A percentile compares a stretch with the other conserved stretches of the same genome.
Conservation (phyloP, 2,797 vertebrate species). For the Urophycis tenuis region DNA sequence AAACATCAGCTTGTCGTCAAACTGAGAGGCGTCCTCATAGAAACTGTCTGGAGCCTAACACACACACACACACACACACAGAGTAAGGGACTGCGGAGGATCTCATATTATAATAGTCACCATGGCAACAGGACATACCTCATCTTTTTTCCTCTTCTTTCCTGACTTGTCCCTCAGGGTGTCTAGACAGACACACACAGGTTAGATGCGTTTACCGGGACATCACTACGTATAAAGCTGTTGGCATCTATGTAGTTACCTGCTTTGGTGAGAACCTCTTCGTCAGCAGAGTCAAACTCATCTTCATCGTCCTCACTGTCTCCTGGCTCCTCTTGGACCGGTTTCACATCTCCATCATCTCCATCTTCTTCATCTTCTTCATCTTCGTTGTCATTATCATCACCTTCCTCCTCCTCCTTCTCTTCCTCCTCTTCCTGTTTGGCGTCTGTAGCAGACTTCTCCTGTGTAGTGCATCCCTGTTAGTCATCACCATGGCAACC, state of each 20-base stretch:
- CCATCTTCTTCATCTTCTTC: not conserved
- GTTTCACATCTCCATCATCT: constrained; percentile 50
- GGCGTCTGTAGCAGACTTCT: constrained; percentile 53
- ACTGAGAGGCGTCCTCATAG: constrained; percentile 88
- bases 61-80: not conserved
- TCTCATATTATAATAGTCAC: not conserved
- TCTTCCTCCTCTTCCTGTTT: constrained; percentile 37
- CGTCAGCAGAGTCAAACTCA: constrained; percentile 79
- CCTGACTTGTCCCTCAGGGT: not conserved
- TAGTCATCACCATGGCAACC: not conserved
- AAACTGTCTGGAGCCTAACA: constrained; percentile 72
- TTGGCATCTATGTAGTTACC: constrained; percentile 61
- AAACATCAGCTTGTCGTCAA: constrained; percentile 81
- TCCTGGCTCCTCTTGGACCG: constrained; percentile 26
- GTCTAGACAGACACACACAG: constrained; percentile 12
- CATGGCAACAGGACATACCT: not conserved
- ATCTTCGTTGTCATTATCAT: constrained; percentile 48
- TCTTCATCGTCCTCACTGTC: constrained; percentile 58
- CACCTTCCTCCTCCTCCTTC: constrained; percentile 19
- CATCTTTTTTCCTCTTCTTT: not conserved
- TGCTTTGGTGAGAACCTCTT: constrained; percentile 82
- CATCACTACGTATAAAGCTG: not conserved
- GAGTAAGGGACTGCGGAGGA: not conserved
- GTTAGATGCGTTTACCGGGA: not conserved
- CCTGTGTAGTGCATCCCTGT: constrained; percentile 57